A percentile compares a stretch with the other conserved stretches of the same genome.
phyloP scores from a whole-genome alignment of 2,113 vertebrate species.

The Xenus cinereus region DNA sequence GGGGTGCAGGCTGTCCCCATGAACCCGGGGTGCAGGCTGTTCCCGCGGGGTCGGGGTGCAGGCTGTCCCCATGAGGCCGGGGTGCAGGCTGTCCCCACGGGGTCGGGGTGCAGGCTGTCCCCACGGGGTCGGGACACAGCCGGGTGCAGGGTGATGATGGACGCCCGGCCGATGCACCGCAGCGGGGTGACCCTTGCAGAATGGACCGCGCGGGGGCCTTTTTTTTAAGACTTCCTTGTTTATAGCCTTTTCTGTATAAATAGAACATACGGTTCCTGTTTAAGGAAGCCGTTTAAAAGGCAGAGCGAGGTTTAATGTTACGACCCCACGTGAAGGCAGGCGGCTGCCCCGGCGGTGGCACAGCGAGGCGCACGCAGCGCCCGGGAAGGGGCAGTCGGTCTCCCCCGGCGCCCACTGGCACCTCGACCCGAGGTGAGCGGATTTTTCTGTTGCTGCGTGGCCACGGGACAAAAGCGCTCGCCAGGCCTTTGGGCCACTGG shows the following conservation, averaged over 20 bases:
- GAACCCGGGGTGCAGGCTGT: no score
- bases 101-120: background rate
- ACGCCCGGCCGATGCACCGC: accelerated
- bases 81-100: background rate
- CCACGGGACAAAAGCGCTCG: background rate
- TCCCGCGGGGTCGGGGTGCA: background rate
- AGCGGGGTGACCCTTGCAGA: background rate
- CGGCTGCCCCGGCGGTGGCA: accelerated
- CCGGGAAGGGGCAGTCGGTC: background rate
- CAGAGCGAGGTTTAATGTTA: background rate
- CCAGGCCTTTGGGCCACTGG: background rate
- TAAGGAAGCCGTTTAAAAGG: slow-evolving; percentile 22
- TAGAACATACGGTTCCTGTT: slow-evolving; percentile 36
- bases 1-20: background rate
- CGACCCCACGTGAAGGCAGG: background rate
- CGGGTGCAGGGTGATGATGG: background rate
- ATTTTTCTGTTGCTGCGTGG: background rate
- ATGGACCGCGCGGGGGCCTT: background rate
- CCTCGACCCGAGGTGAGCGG: background rate
- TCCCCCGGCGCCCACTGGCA: background rate
- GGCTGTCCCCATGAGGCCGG: background rate
- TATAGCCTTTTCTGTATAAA: background rate
- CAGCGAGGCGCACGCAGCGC: accelerated
- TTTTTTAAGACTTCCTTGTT: slow-evolving; percentile 26
- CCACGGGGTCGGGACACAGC: accelerated